Evolutionary conservation across 2,797 vertebrate species (phyloP), one percentile per base, ranked within the genome.

Genomic region (Ceryle rudis): DNA sequence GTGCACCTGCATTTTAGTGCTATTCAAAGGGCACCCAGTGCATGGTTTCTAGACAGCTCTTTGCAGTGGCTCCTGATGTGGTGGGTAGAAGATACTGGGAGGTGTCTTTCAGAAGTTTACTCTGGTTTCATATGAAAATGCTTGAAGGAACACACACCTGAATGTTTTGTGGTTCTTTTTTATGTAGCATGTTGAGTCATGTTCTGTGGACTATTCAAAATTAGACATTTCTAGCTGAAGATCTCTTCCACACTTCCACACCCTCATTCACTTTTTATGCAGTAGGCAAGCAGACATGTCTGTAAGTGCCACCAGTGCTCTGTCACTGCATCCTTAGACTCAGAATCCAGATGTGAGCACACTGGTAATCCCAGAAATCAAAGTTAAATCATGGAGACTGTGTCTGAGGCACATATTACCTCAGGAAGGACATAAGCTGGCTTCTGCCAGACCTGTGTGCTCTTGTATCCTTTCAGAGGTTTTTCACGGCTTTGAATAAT

Each of bases 101-200:
- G 9, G 14, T 33, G 5, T 22, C 11, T 55, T 81, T 61, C 25
- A 72, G 61, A 71, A 47, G 7, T 29, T 84, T 3, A 12, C 10
- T 35, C 29, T 33, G 19, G 6, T 3, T 9, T 86, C 14, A 10
- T 6, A 23, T 25, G 26, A 52, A 71, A 37, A 37, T n/a, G 9
- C 8, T 35, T 5, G 3, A 19, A 70, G 60, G 75, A 70, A 26
- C 29, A 18, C 5, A 6, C 5, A 8, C 3, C 6, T 44, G 58
- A 8, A 11, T 3, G 7, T 28, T 81, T 66, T 73, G 25, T 55
- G 62, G 3, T 9, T 25, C 41, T 92, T 26, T 17, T 33, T 75
- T 75, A 18, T 0, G 2, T 2, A 25, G 3, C 7, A 11, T 0
- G 0, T 22, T 3, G 9, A 70, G 26, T 29, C 21, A 1, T 5